A percentile compares a stretch with the other conserved stretches of the same genome.
phyloP scores from a whole-genome alignment of 2,113 vertebrate genomes.

The Calypte anna region DNA sequence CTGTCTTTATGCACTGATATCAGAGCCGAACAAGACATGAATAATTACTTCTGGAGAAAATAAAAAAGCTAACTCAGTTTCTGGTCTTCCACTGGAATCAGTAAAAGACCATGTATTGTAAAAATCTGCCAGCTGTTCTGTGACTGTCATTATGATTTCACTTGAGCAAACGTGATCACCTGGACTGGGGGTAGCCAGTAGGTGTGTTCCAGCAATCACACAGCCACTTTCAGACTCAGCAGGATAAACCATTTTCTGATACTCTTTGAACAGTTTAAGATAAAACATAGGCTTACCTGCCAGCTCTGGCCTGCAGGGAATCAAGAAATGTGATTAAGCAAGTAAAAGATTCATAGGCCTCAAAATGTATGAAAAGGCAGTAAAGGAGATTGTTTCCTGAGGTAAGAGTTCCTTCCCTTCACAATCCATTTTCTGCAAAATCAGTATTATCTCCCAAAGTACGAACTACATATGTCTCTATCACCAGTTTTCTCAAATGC shows the following conservation, averaged over 20 bases:
- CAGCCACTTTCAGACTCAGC: conserved; percentile 18
- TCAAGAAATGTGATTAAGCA: conserved; percentile 36
- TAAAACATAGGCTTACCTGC: conserved; percentile 49
- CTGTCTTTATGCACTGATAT: not conserved
- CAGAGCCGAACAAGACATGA: not conserved
- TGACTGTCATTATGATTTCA: not conserved
- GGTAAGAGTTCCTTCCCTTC: not conserved
- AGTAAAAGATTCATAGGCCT: conserved; percentile 60
- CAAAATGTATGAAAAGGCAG: conserved; percentile 50
- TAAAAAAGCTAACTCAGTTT: not conserved
- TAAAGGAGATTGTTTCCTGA: conserved; percentile 51
- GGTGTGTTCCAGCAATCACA: not conserved
- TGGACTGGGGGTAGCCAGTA: not conserved
- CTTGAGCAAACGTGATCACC: not conserved
- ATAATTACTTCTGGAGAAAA: not conserved
- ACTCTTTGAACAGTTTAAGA: conserved; percentile 54
- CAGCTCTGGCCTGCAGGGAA: conserved; percentile 40
- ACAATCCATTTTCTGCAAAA: not conserved
- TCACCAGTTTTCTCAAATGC: not conserved
- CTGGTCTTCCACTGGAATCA: not conserved
- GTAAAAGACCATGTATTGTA: not conserved
- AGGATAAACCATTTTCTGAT: not conserved
- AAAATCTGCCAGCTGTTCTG: not conserved
- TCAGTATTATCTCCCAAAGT: not conserved
- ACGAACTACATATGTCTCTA: not conserved